These are phyloP conservation scores for Callopanchax toddi DNA, from an alignment of 2,113 vertebrate genomes.

Conservation along the genomic window DNA sequence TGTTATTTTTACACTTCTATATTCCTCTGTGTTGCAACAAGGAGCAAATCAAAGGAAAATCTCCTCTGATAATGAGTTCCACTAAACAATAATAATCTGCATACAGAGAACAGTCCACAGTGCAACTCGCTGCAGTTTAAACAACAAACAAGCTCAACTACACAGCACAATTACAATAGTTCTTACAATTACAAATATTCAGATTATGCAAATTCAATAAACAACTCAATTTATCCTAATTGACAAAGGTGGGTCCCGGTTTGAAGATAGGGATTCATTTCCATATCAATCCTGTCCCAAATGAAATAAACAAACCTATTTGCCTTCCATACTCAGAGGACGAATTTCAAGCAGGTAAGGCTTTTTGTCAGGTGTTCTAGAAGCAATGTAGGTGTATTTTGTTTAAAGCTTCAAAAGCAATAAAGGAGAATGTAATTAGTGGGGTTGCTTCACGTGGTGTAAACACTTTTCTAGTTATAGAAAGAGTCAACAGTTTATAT, in stretches of 20 bases:
- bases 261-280: conserved; percentile 69
- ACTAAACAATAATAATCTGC: conserved; percentile 62
- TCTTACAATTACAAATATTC: conserved; percentile 65
- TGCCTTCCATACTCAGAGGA: conserved; percentile 26
- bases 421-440: background rate
- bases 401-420: conserved; percentile 6
- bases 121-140: conserved; percentile 55
- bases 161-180: conserved; percentile 47
- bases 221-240: conserved; percentile 70
- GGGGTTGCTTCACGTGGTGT: background rate
- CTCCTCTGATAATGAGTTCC: conserved; percentile 62
- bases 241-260: conserved; percentile 72
- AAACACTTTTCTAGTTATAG: conserved; percentile 18
- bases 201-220: conserved; percentile 69
- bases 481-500: background rate
- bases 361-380: conserved; percentile 29
- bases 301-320: conserved; percentile 60
- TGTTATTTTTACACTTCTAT: conserved; percentile 33
- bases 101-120: conserved; percentile 55
- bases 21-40: conserved; percentile 38
- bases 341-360: conserved; percentile 43
- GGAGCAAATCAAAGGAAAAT: conserved; percentile 53
- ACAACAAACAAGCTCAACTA: conserved; percentile 54
- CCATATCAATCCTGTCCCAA: conserved; percentile 60
- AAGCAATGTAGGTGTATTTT: conserved; percentile 12